Percentiles rank a stretch among this genome's conserved stretches.
These are phyloP conservation scores for Dicaeum eximium DNA, from an alignment of 2,113 vertebrate genomes.

Conservation along the genomic window DNA sequence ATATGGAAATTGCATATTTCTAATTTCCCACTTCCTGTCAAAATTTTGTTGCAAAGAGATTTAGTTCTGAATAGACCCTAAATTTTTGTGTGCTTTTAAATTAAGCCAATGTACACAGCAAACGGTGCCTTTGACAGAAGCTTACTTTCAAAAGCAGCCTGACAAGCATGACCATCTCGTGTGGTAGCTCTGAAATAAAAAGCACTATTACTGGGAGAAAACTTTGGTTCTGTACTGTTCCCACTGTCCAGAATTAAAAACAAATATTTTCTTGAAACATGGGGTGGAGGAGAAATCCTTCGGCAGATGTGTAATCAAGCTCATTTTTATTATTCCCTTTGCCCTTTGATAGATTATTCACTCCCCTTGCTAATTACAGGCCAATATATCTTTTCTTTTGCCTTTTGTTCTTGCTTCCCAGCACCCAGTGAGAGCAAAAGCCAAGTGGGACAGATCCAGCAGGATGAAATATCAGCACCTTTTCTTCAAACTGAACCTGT, in stretches of 20 bases:
- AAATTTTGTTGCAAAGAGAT: background rate
- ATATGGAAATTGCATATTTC: background rate
- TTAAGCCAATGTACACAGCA: background rate
- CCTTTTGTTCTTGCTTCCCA: background rate
- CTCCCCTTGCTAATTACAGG: background rate
- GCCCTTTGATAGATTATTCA: background rate
- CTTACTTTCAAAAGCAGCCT: background rate
- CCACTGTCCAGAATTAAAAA: background rate
- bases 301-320: background rate
- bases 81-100: background rate
- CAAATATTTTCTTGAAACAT: background rate
- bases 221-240: background rate
- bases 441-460: background rate
- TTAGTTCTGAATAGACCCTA: background rate
- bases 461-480: background rate
- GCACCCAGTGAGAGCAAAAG: accelerated
- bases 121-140: background rate
- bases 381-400: background rate
- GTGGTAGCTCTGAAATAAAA: background rate
- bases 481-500: background rate
- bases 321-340: background rate
- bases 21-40: background rate
- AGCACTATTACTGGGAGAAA: background rate
- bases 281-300: background rate
- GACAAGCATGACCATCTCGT: background rate